Evolutionary conservation across 2,797 vertebrate species (phyloP).

Genomic region (Cryptoblepharus egeriae): DNA sequence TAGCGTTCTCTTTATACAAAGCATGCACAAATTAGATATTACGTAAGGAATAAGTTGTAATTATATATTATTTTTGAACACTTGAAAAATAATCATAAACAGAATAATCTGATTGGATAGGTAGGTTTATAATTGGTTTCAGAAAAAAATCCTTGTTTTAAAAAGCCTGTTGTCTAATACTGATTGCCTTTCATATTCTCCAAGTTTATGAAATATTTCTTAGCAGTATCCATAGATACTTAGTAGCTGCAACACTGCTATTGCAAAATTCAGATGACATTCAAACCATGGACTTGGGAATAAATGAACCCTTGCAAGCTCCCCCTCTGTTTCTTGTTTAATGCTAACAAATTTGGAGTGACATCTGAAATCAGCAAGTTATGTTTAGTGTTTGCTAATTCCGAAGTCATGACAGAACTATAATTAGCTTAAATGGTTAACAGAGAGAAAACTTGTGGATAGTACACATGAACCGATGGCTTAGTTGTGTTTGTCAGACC

Average conservation of each 20-base stretch:
- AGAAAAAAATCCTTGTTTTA: not conserved
- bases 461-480: too few relatives aligned
- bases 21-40: not conserved
- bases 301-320: not conserved
- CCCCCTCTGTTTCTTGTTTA: not conserved
- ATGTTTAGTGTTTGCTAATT: not conserved
- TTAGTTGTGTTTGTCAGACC: not conserved
- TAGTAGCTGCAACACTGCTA: not conserved
- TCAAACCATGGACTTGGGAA: not conserved
- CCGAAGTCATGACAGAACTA: not conserved
- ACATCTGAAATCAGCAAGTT: not conserved
- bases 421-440: too few relatives aligned
- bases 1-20: not conserved
- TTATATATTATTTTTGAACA: not conserved
- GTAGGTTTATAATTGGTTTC: not conserved
- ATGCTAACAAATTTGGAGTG: not conserved
- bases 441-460: too few relatives aligned
- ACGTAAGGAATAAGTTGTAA: too few relatives aligned
- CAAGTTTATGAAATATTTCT: not conserved
- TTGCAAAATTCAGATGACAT: not conserved
- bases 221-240: not conserved
- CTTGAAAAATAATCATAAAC: not conserved
- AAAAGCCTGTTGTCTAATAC: rapidly evolving
- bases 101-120: not conserved
- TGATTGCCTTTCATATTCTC: not conserved